Evolutionary conservation across 2,888 invertebrate species (phyloP), one percentile per base, ranked within the genome.

Genomic region (Agrochola circellaris): DNA sequence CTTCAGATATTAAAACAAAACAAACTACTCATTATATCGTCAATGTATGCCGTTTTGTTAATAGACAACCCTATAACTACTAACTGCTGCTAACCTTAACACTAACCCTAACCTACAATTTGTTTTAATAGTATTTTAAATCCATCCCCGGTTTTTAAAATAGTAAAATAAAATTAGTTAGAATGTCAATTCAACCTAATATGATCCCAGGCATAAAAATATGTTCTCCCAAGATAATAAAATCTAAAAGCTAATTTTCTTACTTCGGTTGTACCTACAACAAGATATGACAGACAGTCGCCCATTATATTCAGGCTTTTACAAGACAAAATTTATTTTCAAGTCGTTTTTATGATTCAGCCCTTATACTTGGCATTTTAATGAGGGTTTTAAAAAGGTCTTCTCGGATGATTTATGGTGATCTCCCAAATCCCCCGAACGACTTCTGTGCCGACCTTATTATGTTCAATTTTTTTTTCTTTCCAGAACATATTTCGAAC

Each of bases 401-500:
- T 89, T 90, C 86, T 85, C 86, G 90, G 91, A 93, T 95, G 93
- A 94, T 94, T 94, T 94, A 94, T 94, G 92, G 91, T 93, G 91
- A 93, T 91, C 92, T 92, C 88, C 87, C 71, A 90, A 93, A 93
- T 91, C 93, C 90, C 85, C 87, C 84, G 84, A 89, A 91, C 89
- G 89, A 90, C 90, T 90, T 81, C 87, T 82, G 84, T 83, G 85
- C 86, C 86, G 86, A 88, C 91, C 89, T 91, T 86, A 89, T 89
- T 90, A 89, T 79, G 75, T 87, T 75, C 51, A 71, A 51, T 74
- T 68, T 76, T 77, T 76, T 77, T 69, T 73, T 85, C 58, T 73
- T 51, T 70, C 1, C 38, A 65, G 76, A 79, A 48, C 62, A 42
- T 79, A 48, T 73, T 74, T 51, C 8, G 62, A 74, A 79, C 61